Evolutionary conservation across 2,888 invertebrate genomes (phyloP).

Genomic region (Andrena fulva): DNA sequence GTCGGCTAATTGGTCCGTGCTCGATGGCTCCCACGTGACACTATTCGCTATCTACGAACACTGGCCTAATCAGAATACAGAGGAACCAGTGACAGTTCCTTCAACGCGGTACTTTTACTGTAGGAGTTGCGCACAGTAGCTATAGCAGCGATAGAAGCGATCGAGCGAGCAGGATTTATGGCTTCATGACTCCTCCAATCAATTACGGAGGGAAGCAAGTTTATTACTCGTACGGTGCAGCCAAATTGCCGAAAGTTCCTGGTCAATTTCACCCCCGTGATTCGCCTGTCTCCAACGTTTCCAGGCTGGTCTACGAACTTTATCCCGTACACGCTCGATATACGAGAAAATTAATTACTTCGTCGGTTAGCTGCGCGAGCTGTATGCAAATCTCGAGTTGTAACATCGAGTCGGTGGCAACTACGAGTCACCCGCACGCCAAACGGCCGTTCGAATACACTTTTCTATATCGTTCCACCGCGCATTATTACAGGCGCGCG

Average conservation of each 20-base stretch:
- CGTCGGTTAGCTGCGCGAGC: conserved; percentile 6
- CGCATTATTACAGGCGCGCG: background rate
- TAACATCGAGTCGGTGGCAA: background rate
- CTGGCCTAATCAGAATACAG: background rate
- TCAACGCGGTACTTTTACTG: too few species aligned
- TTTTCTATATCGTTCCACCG: background rate
- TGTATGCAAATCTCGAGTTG: conserved; percentile 24
- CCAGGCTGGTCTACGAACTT: conserved; percentile 2
- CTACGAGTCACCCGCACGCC: background rate
- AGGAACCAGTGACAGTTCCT: background rate
- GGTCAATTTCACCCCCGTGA: conserved; percentile 67
- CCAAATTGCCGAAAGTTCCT: conserved; percentile 73
- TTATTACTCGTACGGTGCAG: conserved; percentile 67
- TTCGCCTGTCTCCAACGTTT: background rate
- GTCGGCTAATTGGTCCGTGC: conserved; percentile 41
- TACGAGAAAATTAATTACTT: conserved; percentile 39
- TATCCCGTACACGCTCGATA: conserved; percentile 3
- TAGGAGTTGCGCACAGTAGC: too few species aligned
- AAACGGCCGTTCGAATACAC: background rate
- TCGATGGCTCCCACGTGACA: conserved; percentile 53
- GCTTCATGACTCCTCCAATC: conserved; percentile 1
- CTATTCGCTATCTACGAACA: conserved; percentile 59
- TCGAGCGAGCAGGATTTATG: background rate
- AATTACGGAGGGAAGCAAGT: conserved; percentile 46
- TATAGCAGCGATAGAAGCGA: background rate